These are phyloP conservation scores for Potorous gilbertii DNA, from an alignment of 2,797 vertebrate species.

Conservation along the genomic window DNA sequence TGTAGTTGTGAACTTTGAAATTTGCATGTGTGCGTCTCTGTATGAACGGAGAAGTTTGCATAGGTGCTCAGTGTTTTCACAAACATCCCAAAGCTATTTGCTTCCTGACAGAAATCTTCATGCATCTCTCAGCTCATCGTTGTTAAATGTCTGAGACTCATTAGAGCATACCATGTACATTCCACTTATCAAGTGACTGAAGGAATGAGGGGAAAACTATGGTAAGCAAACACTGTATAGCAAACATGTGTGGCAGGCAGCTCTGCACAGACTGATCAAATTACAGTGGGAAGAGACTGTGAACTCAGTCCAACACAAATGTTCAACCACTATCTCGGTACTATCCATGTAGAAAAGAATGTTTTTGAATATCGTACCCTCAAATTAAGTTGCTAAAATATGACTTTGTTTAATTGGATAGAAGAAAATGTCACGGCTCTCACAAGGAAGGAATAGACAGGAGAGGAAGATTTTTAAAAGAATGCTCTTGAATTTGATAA, in stretches of 20 bases:
- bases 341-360: constrained; percentile 21
- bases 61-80: constrained; percentile 46
- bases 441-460: background rate
- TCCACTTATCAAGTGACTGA: constrained; percentile 55
- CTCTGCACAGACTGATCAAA: background rate
- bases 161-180: constrained; percentile 52
- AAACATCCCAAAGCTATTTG: constrained; percentile 61
- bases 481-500: constrained; percentile 1
- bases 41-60: constrained; percentile 43
- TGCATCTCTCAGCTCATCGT: constrained; percentile 55
- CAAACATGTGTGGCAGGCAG: constrained; percentile 41
- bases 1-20: constrained; percentile 5
- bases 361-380: constrained; percentile 40
- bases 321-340: background rate
- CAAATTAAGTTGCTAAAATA: constrained; percentile 43
- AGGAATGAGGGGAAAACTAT: constrained; percentile 35
- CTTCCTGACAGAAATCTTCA: constrained; percentile 57
- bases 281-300: background rate
- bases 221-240: constrained; percentile 18
- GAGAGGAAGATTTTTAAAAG: background rate
- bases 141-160: constrained; percentile 31
- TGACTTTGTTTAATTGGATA: constrained; percentile 52
- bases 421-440: background rate
- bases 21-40: constrained; percentile 51
- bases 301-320: constrained; percentile 38